Base-by-base conservation (phyloP, 2,113 vertebrate genomes). In the Castor canadensis region DNA sequence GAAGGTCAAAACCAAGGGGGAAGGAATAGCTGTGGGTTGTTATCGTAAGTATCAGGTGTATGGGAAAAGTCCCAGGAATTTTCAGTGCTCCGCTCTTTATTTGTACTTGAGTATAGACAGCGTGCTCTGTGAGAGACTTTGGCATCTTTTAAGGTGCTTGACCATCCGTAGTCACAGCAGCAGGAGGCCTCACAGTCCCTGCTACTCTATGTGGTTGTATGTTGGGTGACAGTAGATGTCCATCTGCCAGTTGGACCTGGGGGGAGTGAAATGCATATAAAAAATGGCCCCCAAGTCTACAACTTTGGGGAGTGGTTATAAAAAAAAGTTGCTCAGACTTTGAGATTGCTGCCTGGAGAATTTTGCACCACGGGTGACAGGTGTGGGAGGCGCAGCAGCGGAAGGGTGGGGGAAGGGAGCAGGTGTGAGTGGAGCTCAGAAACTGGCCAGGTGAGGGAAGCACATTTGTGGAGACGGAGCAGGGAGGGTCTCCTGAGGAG, bases 71-170 rank as follows among this genome's bases (percentile, higher is more conserved):
- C 66, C 76, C 40, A 24, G 82, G 38, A 62, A 43, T 7, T 2
- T 30, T 64, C 24, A 6, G 0, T 20, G 47, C 54, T 45, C 20
- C 15, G 8, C 67, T 79, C 0, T 91, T 38, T 69, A 32, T 76
- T 93, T 95, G 54, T 69, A 62, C 71, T 69, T 64, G 71, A n/a
- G 17, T 66, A 58, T 49, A n/a, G 76, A 45, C 16, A 9, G 67
- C 1, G 1, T 40, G 64, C 54, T 62, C 47, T 58, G 6, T 58
- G 79, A 54, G 72, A n/a, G 8, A 87, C 58, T 64, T 76, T 19
- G 69, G 40, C 7, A 1, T 75, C 40, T n/a, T 81, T 93, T 32
- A 54, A 52, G 45, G 35, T 64, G 16, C 76, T 91, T 71, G 67
- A 11, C 58, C 24, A 15, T 64, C 75, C 64, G 20, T 40, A 15